Base-by-base conservation (phyloP, 2,888 invertebrate species). In the Andrena camellia region DNA sequence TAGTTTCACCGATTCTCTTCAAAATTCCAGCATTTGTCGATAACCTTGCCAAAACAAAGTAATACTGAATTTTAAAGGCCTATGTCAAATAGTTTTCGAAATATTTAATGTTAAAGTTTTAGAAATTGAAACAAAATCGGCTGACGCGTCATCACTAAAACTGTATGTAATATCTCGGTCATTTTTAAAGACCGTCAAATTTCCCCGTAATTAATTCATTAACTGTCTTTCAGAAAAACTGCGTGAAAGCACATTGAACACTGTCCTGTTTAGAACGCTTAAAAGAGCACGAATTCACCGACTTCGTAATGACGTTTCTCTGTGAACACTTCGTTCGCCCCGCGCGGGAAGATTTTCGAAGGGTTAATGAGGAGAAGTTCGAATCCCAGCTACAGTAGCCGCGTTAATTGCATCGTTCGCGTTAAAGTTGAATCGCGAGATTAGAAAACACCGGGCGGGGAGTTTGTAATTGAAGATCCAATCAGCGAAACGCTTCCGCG, bases 381-480 rank as follows among this genome's bases (percentile, higher is more conserved):
- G 52, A 52, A 52, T 52, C 52, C 2, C 52, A 20, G 52, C 8
- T n/a, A 20, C 52, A n/a, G 20, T 20, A 20, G 52, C 20, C 20
- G n/a, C 52, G 52, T n/a, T 52, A 20, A 52, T 52, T 20, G 52
- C 52, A 20, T 52, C 52, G 52, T n/a, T 59, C 60, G 60, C 29
- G 29, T 29, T 29, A 60, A 29, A 62, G 68, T 68, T 68, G 33
- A 52, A 33, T 35, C 26, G 59, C 29, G 42, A 42, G 48, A 60
- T 48, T 70, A 70, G 60, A 70, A 70, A 48, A 70, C 60, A 42
- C n/a, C 70, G 29, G 42, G 42, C 26, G n/a, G 17, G 54, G 33
- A 57, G 20, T 50, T 70, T 20, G n/a, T 35, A 68, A 57, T 26
- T 57, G 57, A 57, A 26, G 23, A 26, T 26, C 26, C 54, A 54